These are phyloP conservation scores for Sebastiscus albofasciatus DNA, from an alignment of 2,797 vertebrate genomes.

Conservation along the genomic window DNA sequence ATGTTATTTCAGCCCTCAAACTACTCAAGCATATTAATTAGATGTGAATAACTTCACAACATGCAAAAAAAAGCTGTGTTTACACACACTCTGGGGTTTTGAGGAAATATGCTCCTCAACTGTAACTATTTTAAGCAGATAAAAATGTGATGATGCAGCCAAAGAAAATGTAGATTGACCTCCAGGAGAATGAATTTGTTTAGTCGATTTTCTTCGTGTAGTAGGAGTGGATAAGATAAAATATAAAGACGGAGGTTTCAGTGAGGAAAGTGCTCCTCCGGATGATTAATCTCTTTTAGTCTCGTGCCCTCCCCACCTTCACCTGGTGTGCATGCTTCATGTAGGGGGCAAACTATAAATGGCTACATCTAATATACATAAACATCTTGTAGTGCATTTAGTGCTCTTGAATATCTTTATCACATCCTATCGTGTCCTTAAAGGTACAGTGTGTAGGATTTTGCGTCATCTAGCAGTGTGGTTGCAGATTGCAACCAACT, in stretches of 20 bases:
- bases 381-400: slow-evolving; percentile 22
- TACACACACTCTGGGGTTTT: background rate
- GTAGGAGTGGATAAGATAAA: background rate
- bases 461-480: too few relatives aligned
- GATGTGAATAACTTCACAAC: background rate
- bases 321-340: background rate
- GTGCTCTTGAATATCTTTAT: background rate
- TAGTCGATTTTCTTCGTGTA: background rate
- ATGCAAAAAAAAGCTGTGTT: background rate
- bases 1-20: slow-evolving; percentile 30
- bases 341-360: background rate
- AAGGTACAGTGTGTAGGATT: too few relatives aligned
- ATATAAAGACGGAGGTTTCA: background rate
- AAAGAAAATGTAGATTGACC: background rate
- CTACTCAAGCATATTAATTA: slow-evolving; percentile 11
- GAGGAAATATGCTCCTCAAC: slow-evolving; percentile 8
- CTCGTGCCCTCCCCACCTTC: slow-evolving; percentile 23
- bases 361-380: slow-evolving; percentile 10
- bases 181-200: background rate
- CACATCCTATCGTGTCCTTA: background rate
- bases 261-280: background rate
- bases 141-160: slow-evolving; percentile 10
- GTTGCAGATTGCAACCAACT: too few relatives aligned
- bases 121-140: slow-evolving; percentile 8
- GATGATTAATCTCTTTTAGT: slow-evolving; percentile 27